Evolutionary conservation across 2,797 vertebrate genomes (phyloP).

Genomic region (Balearica regulorum): DNA sequence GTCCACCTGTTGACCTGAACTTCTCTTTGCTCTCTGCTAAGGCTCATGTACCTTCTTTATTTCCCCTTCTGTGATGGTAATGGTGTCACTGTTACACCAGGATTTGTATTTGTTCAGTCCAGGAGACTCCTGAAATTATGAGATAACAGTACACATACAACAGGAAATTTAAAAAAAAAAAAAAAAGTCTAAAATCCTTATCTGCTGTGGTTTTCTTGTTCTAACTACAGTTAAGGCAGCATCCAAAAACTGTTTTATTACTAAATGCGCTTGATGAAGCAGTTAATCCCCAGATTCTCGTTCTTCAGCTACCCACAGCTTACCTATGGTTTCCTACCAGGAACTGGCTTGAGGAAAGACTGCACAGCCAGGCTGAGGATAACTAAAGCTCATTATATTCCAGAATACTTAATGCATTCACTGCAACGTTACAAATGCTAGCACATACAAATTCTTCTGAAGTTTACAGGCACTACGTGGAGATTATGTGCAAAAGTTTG

Average conservation of each 20-base stretch:
- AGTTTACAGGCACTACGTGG: constrained; percentile 72
- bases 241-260: constrained; percentile 13
- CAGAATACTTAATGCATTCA: constrained; percentile 17
- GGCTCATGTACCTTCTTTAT: neutral
- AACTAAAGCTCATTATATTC: constrained; percentile 17
- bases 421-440: constrained; percentile 25
- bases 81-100: neutral
- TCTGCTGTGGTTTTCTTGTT: neutral
- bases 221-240: constrained; percentile 12
- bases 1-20: neutral
- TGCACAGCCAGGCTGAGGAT: neutral
- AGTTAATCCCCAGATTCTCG: neutral
- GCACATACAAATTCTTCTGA: constrained; percentile 13
- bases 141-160: neutral
- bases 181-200: neutral
- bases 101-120: neutral
- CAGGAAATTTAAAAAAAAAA: neutral
- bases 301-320: neutral
- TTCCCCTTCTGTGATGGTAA: neutral
- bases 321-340: neutral
- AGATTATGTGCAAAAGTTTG: constrained; percentile 76
- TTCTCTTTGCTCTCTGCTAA: neutral
- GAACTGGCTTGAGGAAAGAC: neutral
- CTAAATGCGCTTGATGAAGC: neutral
- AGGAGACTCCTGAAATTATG: neutral